Evolutionary conservation across 2,113 vertebrate species (phyloP).

Genomic region (Megaceryle torquata): DNA sequence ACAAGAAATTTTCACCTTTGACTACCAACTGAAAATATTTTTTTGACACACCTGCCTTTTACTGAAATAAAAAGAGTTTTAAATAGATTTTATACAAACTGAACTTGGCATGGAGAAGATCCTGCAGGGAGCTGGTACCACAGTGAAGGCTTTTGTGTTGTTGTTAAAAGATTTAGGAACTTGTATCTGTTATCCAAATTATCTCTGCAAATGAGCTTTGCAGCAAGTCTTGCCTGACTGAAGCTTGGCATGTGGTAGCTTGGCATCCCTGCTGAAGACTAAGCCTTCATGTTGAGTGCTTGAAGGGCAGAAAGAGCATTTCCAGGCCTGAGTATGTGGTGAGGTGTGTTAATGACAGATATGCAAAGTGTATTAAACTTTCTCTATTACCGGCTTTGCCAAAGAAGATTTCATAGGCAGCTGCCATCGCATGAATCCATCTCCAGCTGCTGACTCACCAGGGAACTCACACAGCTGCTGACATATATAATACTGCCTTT

Average conservation of each 20-base stretch:
- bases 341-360: neutral
- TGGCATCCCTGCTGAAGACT: neutral
- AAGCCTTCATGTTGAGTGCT: neutral
- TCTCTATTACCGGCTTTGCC: neutral
- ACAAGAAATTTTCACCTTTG: neutral
- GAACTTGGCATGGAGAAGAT: neutral
- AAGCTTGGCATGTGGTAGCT: neutral
- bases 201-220: neutral
- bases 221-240: neutral
- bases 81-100: neutral
- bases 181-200: neutral
- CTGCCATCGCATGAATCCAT: neutral
- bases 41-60: neutral
- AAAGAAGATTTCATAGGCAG: constrained; percentile 7
- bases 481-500: neutral
- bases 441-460: neutral
- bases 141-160: neutral
- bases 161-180: neutral
- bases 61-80: neutral
- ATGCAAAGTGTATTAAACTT: neutral
- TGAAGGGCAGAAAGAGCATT: neutral
- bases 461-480: neutral
- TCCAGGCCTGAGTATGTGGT: neutral
- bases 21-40: neutral
- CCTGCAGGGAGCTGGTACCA: neutral